Percentiles rank a stretch among this genome's conserved stretches.
Evolutionary conservation across 2,888 invertebrate genomes (phyloP).

Genomic region (Clunio marinus): DNA sequence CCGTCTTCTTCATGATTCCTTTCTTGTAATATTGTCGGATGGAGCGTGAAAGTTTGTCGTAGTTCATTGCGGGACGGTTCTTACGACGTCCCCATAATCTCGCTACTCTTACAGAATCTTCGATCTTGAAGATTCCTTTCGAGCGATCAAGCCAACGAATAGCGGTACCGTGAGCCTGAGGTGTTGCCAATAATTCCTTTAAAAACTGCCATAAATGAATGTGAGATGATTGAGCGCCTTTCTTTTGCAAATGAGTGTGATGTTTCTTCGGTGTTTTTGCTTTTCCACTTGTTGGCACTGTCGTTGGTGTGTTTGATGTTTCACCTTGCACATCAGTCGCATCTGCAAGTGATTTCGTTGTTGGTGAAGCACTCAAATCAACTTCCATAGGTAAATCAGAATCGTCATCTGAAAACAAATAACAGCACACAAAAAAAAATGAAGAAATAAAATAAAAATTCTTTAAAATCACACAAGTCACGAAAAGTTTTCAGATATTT

Average conservation of each 20-base stretch:
- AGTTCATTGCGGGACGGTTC: conserved; percentile 99
- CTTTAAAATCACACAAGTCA: not conserved
- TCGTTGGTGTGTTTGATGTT: conserved; percentile 44
- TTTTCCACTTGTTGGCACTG: too few relatives aligned
- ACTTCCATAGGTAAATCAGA: conserved; percentile 46
- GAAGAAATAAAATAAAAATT: not conserved
- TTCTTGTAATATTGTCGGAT: conserved; percentile 99
- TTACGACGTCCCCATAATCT: conserved; percentile 96
- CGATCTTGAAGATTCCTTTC: conserved; percentile 97
- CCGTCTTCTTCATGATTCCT: conserved; percentile 99
- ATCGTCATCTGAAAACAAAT: conserved; percentile 52
- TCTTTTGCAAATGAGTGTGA: conserved; percentile 31
- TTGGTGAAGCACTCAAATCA: conserved; percentile 39
- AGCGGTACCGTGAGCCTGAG: conserved; percentile 85
- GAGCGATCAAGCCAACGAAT: conserved; percentile 95
- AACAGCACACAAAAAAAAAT: conserved; percentile 31
- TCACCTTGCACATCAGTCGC: conserved; percentile 51
- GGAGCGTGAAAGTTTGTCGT: conserved; percentile 96
- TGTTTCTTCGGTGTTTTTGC: conserved; percentile 36
- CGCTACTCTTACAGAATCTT: conserved; percentile 97
- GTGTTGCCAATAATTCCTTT: conserved; percentile 86
- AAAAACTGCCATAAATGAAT: conserved; percentile 99
- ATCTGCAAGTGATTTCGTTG: conserved; percentile 42
- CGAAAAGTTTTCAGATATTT: not conserved
- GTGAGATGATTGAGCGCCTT: conserved; percentile 57